These are phyloP conservation scores for Apantesis nais DNA, from an alignment of 2,888 invertebrate genomes.

Conservation along the genomic window DNA sequence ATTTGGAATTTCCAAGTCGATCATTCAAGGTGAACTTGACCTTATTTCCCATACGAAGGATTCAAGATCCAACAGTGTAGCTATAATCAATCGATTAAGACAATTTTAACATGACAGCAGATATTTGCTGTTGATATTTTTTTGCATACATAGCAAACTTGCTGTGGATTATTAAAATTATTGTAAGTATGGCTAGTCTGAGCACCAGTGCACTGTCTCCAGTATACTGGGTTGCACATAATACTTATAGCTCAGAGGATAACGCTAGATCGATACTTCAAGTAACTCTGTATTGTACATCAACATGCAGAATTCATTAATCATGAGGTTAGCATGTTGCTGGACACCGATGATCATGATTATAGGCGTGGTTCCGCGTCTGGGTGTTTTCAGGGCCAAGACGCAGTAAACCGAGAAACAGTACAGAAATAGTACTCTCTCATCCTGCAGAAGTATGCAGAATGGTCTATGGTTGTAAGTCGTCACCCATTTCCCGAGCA, in stretches of 20 bases:
- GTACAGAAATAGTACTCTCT: background rate
- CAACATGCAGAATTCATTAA: background rate
- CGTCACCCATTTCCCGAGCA: background rate
- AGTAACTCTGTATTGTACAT: background rate
- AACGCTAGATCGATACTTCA: background rate
- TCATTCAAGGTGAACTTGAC: background rate
- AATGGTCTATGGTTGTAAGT: background rate
- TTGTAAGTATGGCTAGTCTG: background rate
- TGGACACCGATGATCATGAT: background rate
- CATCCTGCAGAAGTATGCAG: background rate
- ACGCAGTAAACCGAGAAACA: background rate
- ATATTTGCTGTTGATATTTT: background rate
- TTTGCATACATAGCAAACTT: background rate
- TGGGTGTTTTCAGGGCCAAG: too few relatives aligned
- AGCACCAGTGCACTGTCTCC: background rate
- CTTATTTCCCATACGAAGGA: background rate
- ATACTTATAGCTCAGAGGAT: background rate
- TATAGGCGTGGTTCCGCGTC: background rate
- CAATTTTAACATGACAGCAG: background rate
- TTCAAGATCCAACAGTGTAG: background rate
- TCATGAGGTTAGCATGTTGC: background rate
- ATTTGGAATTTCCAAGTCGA: background rate
- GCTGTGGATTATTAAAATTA: background rate
- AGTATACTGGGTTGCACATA: background rate
- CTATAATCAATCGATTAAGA: background rate